A percentile compares a stretch with the other conserved stretches of the same genome.
These are phyloP conservation scores for Manacus vitellinus DNA, from an alignment of 2,113 vertebrate species.

Conservation along the genomic window DNA sequence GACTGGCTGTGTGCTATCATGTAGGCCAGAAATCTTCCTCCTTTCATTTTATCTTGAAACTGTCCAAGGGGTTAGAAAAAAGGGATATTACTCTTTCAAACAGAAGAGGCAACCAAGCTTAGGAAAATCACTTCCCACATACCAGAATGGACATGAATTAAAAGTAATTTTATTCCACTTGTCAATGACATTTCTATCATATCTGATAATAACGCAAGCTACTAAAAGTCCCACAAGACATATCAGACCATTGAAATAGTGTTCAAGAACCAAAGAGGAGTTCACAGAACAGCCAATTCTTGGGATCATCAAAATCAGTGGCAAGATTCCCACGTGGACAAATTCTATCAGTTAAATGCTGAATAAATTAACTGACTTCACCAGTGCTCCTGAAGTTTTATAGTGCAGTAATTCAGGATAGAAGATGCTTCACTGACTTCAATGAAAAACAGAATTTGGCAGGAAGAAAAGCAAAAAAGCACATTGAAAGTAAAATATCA, in stretches of 20 bases:
- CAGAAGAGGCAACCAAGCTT: background rate
- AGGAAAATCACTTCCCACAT: slow-evolving; percentile 24
- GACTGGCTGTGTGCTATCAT: background rate
- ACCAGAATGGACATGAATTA: slow-evolving; percentile 18
- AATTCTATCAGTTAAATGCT: background rate
- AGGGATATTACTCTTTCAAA: background rate
- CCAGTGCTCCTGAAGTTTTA: background rate
- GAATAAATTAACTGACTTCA: background rate
- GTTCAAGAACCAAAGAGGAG: slow-evolving; percentile 24
- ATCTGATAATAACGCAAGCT: slow-evolving; percentile 51
- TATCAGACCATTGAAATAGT: slow-evolving; percentile 35
- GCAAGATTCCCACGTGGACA: background rate
- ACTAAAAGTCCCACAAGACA: slow-evolving; percentile 57
- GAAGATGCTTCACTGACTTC: slow-evolving; percentile 24
- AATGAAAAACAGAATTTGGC: slow-evolving; percentile 36
- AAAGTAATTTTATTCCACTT: slow-evolving; percentile 66
- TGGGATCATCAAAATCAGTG: slow-evolving; percentile 34
- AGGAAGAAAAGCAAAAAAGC: background rate
- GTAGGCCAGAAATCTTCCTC: background rate
- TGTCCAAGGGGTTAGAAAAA: background rate
- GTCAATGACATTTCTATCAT: slow-evolving; percentile 45
- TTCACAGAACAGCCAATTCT: slow-evolving; percentile 29
- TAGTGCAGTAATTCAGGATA: background rate
- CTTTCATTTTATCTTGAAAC: background rate
- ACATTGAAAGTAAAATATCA: slow-evolving; percentile 19